phyloP scores from a whole-genome alignment of 2,888 invertebrate genomes.

The Watsonalla binaria region DNA sequence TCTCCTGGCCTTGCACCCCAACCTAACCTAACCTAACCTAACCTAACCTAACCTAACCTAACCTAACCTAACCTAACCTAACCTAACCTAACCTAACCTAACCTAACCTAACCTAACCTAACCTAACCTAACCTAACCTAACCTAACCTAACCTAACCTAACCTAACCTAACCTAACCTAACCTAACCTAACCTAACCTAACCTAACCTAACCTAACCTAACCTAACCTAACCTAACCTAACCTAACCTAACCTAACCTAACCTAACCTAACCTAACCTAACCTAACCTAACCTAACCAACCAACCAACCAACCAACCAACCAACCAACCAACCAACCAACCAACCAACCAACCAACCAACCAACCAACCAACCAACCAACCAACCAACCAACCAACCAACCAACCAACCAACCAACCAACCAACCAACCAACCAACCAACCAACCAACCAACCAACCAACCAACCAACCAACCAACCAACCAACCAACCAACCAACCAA shows the following conservation, averaged over 20 bases:
- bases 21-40: conserved; percentile 6
- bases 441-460: neutral
- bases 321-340: conserved; percentile 7
- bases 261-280: conserved; percentile 14
- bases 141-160: conserved; percentile 4
- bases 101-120: conserved; percentile 6
- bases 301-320: neutral
- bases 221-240: conserved; percentile 4
- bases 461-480: too few species aligned
- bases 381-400: conserved; percentile 10
- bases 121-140: conserved; percentile 5
- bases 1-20: too few species aligned
- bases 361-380: too few species aligned
- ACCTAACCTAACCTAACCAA: neutral
- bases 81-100: conserved; percentile 6
- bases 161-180: conserved; percentile 3
- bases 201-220: conserved; percentile 4
- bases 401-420: conserved; percentile 11
- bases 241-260: conserved; percentile 9
- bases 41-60: conserved; percentile 5
- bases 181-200: conserved; percentile 4
- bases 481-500: too few species aligned
- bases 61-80: conserved; percentile 7
- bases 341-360: too few species aligned
- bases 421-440: conserved; percentile 12